phyloP scores from a whole-genome alignment of 1,140 invertebrate genomes.

The Gonioctena quinquepunctata region DNA sequence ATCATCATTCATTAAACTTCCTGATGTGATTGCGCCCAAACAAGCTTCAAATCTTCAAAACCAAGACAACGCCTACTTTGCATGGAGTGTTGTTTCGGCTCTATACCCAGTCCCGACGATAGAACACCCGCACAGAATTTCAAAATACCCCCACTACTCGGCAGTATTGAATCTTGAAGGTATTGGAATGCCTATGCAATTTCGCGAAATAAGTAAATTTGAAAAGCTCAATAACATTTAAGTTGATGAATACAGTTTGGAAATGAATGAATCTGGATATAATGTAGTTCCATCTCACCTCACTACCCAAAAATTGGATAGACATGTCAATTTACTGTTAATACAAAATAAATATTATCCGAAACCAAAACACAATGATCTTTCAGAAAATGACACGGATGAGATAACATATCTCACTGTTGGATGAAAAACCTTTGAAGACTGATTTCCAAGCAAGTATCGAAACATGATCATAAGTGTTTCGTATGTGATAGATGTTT shows the following conservation, averaged over 20 bases:
- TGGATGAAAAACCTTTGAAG: constrained; percentile 49
- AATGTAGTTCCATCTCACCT: constrained; percentile 46
- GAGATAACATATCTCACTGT: constrained; percentile 35
- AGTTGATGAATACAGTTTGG: constrained; percentile 44
- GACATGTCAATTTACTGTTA: constrained; percentile 45
- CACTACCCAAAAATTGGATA: constrained; percentile 37
- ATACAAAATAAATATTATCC: constrained; percentile 24
- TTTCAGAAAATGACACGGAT: not conserved
- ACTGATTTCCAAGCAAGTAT: constrained; percentile 42
- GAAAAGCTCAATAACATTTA: constrained; percentile 52
- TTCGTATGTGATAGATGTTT: constrained; percentile 52
- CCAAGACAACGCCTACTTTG: constrained; percentile 49
- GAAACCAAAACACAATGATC: not conserved
- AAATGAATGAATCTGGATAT: constrained; percentile 20
- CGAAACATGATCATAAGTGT: constrained; percentile 31
- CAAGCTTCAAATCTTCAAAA: constrained; percentile 54
- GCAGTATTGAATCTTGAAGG: constrained; percentile 50
- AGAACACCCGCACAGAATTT: constrained; percentile 34
- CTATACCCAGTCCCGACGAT: constrained; percentile 46
- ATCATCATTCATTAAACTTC: constrained; percentile 46
- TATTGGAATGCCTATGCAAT: constrained; percentile 51
- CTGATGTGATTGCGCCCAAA: constrained; percentile 43
- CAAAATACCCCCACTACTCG: constrained; percentile 45
- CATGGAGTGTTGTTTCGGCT: constrained; percentile 48
- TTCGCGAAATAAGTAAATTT: constrained; percentile 51